Percentiles rank a stretch among this genome's conserved stretches.
phyloP scores from a whole-genome alignment of 2,888 invertebrate genomes.

The Polyommatus icarus region DNA sequence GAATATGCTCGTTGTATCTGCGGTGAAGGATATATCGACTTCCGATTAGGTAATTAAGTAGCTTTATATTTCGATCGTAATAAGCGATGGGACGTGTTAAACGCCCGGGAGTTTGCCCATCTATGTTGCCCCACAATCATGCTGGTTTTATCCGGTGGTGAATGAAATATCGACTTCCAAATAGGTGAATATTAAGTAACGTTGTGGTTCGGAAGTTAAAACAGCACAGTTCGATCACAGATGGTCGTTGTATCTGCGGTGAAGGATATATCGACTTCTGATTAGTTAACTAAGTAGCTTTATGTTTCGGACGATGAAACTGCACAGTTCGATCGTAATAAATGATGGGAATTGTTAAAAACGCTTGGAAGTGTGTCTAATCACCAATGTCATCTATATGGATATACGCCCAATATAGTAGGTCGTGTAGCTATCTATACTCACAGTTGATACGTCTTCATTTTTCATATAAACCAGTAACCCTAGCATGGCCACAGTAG shows the following conservation, averaged over 20 bases:
- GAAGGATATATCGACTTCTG: constrained; percentile 99
- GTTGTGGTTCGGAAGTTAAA: not conserved
- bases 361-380: no score
- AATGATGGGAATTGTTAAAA: no score
- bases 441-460: no score
- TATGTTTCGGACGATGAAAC: no score
- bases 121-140: constrained; percentile 79
- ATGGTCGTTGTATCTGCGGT: constrained; percentile 92
- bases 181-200: constrained; percentile 83
- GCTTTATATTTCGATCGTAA: not conserved
- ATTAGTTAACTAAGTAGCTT: constrained; percentile 83
- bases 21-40: constrained; percentile 99
- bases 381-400: no score
- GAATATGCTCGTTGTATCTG: constrained; percentile 87
- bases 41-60: constrained; percentile 90
- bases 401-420: no score
- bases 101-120: no score
- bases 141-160: constrained; percentile 98
- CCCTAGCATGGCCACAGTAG: no score
- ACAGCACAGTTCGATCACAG: not conserved
- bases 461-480: no score
- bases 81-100: not conserved
- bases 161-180: constrained; percentile 99
- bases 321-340: no score
- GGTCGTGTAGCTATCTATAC: no score